Conservation (phyloP, 2,113 vertebrate genomes). For the Casuarius casuarius region DNA sequence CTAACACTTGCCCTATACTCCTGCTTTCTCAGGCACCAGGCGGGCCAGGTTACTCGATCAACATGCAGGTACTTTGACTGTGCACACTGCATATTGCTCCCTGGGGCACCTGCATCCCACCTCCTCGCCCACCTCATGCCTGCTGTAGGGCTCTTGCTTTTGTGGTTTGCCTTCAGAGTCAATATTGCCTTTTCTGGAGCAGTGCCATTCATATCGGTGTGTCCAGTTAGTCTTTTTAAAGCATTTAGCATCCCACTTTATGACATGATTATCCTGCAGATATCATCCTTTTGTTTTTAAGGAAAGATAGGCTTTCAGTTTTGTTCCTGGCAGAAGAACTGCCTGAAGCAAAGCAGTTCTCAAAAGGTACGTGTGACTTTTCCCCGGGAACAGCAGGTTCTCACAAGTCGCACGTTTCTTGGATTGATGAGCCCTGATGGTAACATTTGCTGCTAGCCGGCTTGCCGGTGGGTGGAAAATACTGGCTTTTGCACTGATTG, state of each 20-base stretch:
- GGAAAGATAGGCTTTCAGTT: not conserved
- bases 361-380: fast-evolving
- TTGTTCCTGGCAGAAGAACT: not conserved
- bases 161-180: not conserved
- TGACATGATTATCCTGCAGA: not conserved
- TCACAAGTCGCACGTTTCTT: fast-evolving
- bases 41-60: not conserved
- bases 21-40: not conserved
- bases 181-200: not conserved
- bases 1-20: not conserved
- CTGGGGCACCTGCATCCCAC: not conserved
- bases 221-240: not conserved
- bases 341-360: not conserved
- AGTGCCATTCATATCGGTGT: fast-evolving
- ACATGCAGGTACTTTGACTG: not conserved
- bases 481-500: not conserved
- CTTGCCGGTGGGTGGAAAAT: not conserved
- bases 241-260: fast-evolving
- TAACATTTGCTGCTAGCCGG: not conserved
- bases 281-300: not conserved
- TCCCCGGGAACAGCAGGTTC: not conserved
- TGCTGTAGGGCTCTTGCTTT: not conserved
- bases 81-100: not conserved
- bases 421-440: not conserved
- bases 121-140: not conserved